These are phyloP conservation scores for Stegodyphus mimosarum DNA, from an alignment of 1,140 invertebrate genomes.

Conservation along the genomic window DNA sequence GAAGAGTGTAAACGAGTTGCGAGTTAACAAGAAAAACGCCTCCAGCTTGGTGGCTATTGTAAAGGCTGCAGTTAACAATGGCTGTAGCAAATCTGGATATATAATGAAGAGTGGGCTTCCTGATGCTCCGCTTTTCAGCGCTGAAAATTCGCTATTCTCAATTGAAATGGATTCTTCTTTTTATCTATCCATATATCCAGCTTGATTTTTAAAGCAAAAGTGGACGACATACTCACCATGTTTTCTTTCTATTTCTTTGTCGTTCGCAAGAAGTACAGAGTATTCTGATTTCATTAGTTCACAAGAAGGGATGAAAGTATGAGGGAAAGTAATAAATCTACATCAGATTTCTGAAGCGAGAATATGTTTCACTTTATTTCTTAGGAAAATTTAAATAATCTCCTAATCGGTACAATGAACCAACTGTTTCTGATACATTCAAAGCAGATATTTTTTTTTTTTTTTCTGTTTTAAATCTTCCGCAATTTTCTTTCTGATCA, in stretches of 20 bases:
- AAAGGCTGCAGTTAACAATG: slow-evolving; percentile 50
- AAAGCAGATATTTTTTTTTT: neutral
- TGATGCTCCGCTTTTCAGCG: slow-evolving; percentile 28
- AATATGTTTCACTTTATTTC: slow-evolving; percentile 21
- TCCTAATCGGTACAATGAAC: neutral
- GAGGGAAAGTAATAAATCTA: slow-evolving; percentile 44
- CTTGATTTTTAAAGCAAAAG: slow-evolving; percentile 46
- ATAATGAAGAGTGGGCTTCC: slow-evolving; percentile 29
- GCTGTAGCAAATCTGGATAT: slow-evolving; percentile 57
- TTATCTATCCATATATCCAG: neutral
- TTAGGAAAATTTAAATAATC: slow-evolving; percentile 10
- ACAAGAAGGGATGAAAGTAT: slow-evolving; percentile 36
- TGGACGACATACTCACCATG: slow-evolving; percentile 44
- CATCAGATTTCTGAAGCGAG: slow-evolving; percentile 15
- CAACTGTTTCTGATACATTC: neutral
- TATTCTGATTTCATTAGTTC: slow-evolving; percentile 53
- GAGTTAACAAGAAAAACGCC: slow-evolving; percentile 60
- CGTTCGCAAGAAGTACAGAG: neutral
- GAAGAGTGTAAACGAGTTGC: slow-evolving; percentile 61
- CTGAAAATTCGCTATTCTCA: slow-evolving; percentile 18
- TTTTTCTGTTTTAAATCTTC: too few relatives aligned
- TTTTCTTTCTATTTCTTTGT: slow-evolving; percentile 41
- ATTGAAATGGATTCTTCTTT: slow-evolving; percentile 54
- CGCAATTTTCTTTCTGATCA: too few relatives aligned
- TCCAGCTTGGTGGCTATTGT: slow-evolving; percentile 43